Conservation (phyloP, 2,888 invertebrate species). For the Euplexia lucipara region DNA sequence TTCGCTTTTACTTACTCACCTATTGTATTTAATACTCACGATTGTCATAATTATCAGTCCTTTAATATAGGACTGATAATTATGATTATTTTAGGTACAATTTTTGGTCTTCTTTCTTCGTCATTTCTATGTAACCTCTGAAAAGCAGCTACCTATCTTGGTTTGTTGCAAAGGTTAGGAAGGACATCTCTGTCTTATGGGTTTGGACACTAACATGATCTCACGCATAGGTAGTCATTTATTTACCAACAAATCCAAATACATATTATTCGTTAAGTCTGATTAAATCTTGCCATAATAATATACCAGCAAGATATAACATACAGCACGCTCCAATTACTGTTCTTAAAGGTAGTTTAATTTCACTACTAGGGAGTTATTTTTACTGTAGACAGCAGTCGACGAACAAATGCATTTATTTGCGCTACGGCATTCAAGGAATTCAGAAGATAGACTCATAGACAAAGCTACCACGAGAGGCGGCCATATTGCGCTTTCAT, state of each 20-base stretch:
- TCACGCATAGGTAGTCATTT: slow-evolving; percentile 2
- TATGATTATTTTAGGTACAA: too few species aligned
- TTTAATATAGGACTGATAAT: background rate
- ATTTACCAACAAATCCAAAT: slow-evolving; percentile 22
- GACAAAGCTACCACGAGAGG: slow-evolving; percentile 59
- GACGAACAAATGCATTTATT: slow-evolving; percentile 57
- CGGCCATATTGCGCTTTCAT: slow-evolving; percentile 63
- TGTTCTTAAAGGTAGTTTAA: slow-evolving; percentile 24
- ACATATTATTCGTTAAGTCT: background rate
- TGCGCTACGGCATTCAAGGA: slow-evolving; percentile 57
- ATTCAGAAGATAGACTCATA: slow-evolving; percentile 33
- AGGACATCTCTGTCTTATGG: slow-evolving; percentile 10
- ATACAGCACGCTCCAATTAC: slow-evolving; percentile 45
- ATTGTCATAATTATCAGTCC: background rate
- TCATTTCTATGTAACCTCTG: slow-evolving; percentile 6
- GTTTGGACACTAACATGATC: background rate
- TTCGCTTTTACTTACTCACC: background rate
- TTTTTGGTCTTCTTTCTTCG: slow-evolving; percentile 15
- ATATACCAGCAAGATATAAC: slow-evolving; percentile 18
- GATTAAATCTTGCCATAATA: slow-evolving; percentile 25
- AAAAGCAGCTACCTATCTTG: background rate
- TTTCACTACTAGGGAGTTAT: slow-evolving; percentile 43
- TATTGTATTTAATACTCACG: background rate
- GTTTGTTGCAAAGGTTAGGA: background rate
- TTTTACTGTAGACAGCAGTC: slow-evolving; percentile 57